These are phyloP conservation scores for Dione vanillae DNA, from an alignment of 2,888 invertebrate species.

Conservation along the genomic window DNA sequence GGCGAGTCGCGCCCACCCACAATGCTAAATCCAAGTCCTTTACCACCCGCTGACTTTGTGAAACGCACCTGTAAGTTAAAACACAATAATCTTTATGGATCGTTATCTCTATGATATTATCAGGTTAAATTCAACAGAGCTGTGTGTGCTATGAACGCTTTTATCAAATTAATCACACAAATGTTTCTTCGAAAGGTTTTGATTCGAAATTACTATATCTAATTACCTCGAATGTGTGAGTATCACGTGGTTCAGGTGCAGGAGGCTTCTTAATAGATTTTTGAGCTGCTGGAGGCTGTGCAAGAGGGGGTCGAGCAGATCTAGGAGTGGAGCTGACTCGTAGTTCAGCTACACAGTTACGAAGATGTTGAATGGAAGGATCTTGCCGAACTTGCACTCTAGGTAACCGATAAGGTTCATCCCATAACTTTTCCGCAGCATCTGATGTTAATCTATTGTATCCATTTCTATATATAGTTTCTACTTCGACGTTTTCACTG, in stretches of 20 bases:
- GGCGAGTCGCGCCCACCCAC: conserved; percentile 95
- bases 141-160: no score
- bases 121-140: no score
- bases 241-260: conserved; percentile 75
- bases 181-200: no score
- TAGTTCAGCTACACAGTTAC: conserved; percentile 73
- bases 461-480: conserved; percentile 72
- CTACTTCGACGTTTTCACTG: conserved; percentile 78
- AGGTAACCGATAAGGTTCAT: conserved; percentile 76
- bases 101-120: no score
- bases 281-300: conserved; percentile 59
- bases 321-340: conserved; percentile 76
- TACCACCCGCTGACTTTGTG: conserved; percentile 92
- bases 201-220: neutral
- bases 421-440: conserved; percentile 69
- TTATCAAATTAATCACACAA: no score
- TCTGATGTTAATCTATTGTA: conserved; percentile 68
- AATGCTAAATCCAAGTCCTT: conserved; percentile 94
- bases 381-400: conserved; percentile 73
- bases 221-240: conserved; percentile 74
- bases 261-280: conserved; percentile 63
- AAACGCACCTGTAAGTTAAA: conserved; percentile 82
- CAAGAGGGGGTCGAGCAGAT: conserved; percentile 71
- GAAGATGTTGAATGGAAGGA: conserved; percentile 67
- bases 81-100: no score